Evolutionary conservation across 1,140 invertebrate genomes (phyloP), one percentile per base, ranked within the genome.

Genomic region (Eumaeus atala): DNA sequence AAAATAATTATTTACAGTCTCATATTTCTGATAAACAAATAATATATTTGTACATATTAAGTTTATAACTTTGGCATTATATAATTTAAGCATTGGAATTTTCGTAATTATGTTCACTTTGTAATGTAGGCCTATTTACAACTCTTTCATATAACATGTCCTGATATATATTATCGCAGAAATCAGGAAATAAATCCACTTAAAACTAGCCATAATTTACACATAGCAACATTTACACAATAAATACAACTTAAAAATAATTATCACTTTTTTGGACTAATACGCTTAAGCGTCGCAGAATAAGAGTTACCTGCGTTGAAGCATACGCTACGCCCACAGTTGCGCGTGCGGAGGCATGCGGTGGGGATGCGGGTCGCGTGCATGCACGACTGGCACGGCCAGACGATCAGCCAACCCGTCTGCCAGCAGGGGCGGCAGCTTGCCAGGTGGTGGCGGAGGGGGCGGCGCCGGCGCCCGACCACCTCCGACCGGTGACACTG

Each of bases 331-430:
- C 79, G 87, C 87, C 87, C 87, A 88, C 92, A 96, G 83, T 92
- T 95, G 77, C 90, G 95, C 69, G 94, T 95, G 98, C 97, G 88
- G 97, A 17, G 96, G 98, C 87, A 95, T 94, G 77, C 94, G 95
- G 77, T 91, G 95, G 54, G 95, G 93, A 70, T 84, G 83, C 64
- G 65, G 67, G 61, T 78, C 91, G 94, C 67, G 95, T 93, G 97
- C 97, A 97, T 89, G 95, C 94, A 87, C 82, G 70, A 79, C 76
- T 59, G 87, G 75, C 70, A 88, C 58, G 64, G 81, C 73, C 75
- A 89, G 74, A 69, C 63, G 74, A 67, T 80, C 88, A 69, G 75
- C 84, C 79, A 89, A 72, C 70, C 62, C 79, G 66, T 81, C 88
- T 70, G 75, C 83, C 75, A 78, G 80, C 77, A 82, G 72, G 44